A percentile compares a stretch with the other conserved stretches of the same genome.
Evolutionary conservation across 2,888 invertebrate species (phyloP).

Genomic region (Amiota mariae): DNA sequence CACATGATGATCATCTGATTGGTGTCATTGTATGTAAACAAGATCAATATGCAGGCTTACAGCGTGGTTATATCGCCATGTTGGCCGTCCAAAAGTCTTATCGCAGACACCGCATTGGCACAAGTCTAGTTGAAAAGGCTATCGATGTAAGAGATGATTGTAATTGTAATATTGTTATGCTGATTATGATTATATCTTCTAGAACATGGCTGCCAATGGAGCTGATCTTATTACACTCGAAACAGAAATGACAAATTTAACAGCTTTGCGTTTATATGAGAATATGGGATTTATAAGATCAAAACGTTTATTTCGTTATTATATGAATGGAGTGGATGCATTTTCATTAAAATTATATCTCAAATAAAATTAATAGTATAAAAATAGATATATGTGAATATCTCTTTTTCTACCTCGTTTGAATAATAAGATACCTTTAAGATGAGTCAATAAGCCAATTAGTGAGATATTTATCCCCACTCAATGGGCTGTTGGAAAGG

Average conservation of each 20-base stretch:
- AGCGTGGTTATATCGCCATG: conserved; percentile 56
- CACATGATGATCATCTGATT: conserved; percentile 47
- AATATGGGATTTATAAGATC: conserved; percentile 98
- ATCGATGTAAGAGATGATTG: conserved; percentile 36
- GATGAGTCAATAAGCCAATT: too few relatives aligned
- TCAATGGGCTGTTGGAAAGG: too few relatives aligned
- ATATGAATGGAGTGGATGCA: conserved; percentile 98
- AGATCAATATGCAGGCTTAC: conserved; percentile 18
- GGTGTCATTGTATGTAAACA: conserved; percentile 55
- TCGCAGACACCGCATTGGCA: conserved; percentile 49
- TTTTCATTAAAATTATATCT: conserved; percentile 94
- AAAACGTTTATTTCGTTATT: conserved; percentile 97
- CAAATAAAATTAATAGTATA: conserved; percentile 77
- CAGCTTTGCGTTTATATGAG: conserved; percentile 95
- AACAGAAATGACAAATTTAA: conserved; percentile 98
- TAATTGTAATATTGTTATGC: neutral
- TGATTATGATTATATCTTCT: conserved; percentile 44
- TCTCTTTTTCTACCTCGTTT: too few relatives aligned
- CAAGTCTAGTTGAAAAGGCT: conserved; percentile 46
- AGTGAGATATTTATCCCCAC: too few relatives aligned
- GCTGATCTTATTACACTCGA: conserved; percentile 98
- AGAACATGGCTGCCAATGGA: conserved; percentile 94
- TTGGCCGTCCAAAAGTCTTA: conserved; percentile 54
- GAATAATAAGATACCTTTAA: too few relatives aligned
- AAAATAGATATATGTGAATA: too few relatives aligned